These are phyloP conservation scores for Neolamprologus hecqui DNA, from an alignment of 2,113 vertebrate species.

Conservation along the genomic window DNA sequence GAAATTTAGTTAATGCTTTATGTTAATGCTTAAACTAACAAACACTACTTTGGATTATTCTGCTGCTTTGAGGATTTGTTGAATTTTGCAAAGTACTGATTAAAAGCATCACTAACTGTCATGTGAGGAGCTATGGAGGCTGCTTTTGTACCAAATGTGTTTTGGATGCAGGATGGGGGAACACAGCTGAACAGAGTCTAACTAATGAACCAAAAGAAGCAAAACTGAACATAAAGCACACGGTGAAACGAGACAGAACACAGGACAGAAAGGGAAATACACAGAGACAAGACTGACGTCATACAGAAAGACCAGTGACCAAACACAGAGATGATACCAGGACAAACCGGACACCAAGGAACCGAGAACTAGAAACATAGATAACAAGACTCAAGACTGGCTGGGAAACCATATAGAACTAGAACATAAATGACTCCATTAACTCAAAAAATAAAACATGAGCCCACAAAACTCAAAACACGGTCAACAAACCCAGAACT, in stretches of 20 bases:
- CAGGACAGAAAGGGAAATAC: not conserved
- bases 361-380: not conserved
- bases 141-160: not conserved
- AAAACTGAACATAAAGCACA: not conserved
- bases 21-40: not conserved
- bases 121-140: not conserved
- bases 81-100: not conserved
- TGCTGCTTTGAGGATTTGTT: not conserved
- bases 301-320: not conserved
- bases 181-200: not conserved
- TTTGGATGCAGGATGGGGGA: not conserved
- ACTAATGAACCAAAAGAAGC: not conserved
- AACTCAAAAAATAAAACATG: not conserved
- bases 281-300: not conserved
- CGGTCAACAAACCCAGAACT: not conserved
- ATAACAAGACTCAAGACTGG: not conserved
- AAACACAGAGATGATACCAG: not conserved
- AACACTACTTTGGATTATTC: not conserved
- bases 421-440: not conserved
- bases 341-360: not conserved
- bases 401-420: not conserved
- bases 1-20: not conserved
- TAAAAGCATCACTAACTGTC: not conserved
- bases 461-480: not conserved
- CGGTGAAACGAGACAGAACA: not conserved